These are phyloP conservation scores for Enteromius trimaculatus DNA, from an alignment of 2,797 vertebrate species.

Conservation along the genomic window DNA sequence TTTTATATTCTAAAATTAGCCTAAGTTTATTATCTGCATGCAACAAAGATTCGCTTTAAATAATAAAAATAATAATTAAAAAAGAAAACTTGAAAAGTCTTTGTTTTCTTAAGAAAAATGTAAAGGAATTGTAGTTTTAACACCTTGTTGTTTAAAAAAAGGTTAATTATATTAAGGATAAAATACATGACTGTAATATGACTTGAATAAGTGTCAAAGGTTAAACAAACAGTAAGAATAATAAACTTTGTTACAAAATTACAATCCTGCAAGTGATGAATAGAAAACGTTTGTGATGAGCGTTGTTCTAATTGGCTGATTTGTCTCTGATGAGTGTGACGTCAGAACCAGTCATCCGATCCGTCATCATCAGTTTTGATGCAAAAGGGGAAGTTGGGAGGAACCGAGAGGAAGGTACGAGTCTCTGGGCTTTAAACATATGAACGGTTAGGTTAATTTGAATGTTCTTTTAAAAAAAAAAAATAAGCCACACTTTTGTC, in stretches of 20 bases:
- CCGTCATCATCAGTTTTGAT: conserved; percentile 75
- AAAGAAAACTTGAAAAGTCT: not conserved
- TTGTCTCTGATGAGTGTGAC: conserved; percentile 56
- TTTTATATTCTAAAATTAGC: not conserved
- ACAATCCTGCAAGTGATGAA: not conserved
- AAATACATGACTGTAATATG: not conserved
- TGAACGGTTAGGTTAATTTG: not conserved
- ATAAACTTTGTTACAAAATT: not conserved
- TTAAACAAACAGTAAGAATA: not conserved
- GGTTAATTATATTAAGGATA: not conserved
- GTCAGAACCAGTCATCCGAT: conserved; percentile 72
- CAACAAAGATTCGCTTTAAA: not conserved
- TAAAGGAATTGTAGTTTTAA: not conserved
- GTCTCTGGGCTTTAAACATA: not conserved
- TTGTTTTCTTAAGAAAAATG: not conserved
- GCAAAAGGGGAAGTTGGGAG: conserved; percentile 79
- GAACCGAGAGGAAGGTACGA: conserved; percentile 67
- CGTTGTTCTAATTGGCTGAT: conserved; percentile 65
- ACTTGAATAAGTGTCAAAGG: not conserved
- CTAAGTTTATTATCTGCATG: not conserved
- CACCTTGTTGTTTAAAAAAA: too few species aligned
- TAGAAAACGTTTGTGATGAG: not conserved
- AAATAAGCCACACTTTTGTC: not conserved
- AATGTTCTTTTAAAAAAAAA: not conserved
- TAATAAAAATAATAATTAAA: not conserved